Base-by-base conservation (phyloP, 2,888 invertebrate species). In the Heteropelma amictum region DNA sequence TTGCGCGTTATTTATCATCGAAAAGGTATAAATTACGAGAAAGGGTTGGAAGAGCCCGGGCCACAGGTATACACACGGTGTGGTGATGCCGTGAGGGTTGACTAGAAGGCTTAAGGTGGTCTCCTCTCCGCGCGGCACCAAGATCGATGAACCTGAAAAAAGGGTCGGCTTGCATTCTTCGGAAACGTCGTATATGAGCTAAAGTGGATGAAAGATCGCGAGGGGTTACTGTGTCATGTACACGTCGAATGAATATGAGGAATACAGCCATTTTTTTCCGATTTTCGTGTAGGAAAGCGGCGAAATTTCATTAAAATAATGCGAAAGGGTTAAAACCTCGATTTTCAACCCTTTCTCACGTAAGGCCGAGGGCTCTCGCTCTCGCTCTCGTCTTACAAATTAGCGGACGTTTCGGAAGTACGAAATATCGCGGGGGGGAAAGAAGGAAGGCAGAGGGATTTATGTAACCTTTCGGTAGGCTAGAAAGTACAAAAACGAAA, bases 21-120 rank as follows among this genome's bases (percentile, higher is more conserved):
- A 73, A 77, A 70, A 61, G 61, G 47, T 76, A 78, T 58, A 78
- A 73, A 75, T 75, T 75, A 60, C 65, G 23, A 23, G 63, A 77
- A 76, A 70, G 74, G 77, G 75, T 73, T 73, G 42, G n/a, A 7
- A 7, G 17, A 38, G 8, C 26, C 35, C 4, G 28, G 7, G 42
- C 19, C 58, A 60, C 68, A 69, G 60, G 70, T 60, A 60, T 56
- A 42, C 28, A n/a, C n/a, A n/a, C n/a, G n/a, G n/a, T n/a, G n/a
- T n/a, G 47, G n/a, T 23, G 33, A 38, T 42, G 14, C 14, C 14
- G 7, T 30, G 47, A 63, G 28, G 53, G 67, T 58, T 51, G 64
- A 23, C 33, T 56, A 26, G 21, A 14, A 42, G 28, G 19, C 58
- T 72, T 64, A 2, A 10, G 33, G 58, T 38, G n/a, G 63, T 49